Evolutionary conservation across 2,888 invertebrate genomes (phyloP).

Genomic region (Hydropsyche betteni): DNA sequence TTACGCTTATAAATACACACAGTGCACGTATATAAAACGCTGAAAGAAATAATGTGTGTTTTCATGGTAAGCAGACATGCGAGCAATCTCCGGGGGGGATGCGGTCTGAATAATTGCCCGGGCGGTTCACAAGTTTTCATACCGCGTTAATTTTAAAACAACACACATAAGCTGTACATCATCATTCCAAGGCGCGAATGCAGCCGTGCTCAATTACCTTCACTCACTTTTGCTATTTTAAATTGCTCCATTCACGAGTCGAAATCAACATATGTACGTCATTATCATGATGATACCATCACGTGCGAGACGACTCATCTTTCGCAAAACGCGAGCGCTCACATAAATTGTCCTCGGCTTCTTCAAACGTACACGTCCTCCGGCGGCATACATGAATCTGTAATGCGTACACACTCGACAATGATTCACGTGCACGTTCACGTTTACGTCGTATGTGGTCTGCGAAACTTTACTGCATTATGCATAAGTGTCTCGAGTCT

Average conservation of each 20-base stretch:
- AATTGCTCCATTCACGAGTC: background rate
- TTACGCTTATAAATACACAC: background rate
- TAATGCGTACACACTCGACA: slow-evolving; percentile 14
- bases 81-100: slow-evolving; percentile 43
- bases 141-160: slow-evolving; percentile 48
- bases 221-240: background rate
- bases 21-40: background rate
- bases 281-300: no score
- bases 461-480: no score
- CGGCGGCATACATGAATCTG: slow-evolving; percentile 32
- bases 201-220: slow-evolving; percentile 18
- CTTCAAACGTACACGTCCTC: no score
- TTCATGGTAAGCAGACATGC: slow-evolving; percentile 43
- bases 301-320: no score
- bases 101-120: slow-evolving; percentile 46
- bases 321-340: no score
- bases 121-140: slow-evolving; percentile 44
- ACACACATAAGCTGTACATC: slow-evolving; percentile 38
- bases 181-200: slow-evolving; percentile 40
- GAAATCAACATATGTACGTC: no score
- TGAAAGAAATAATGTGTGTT: slow-evolving; percentile 39
- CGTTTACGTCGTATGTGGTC: no score
- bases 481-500: background rate
- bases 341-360: no score
- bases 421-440: no score